Base-by-base conservation (phyloP, 1,140 invertebrate genomes). In the Brachionus koreanus region DNA sequence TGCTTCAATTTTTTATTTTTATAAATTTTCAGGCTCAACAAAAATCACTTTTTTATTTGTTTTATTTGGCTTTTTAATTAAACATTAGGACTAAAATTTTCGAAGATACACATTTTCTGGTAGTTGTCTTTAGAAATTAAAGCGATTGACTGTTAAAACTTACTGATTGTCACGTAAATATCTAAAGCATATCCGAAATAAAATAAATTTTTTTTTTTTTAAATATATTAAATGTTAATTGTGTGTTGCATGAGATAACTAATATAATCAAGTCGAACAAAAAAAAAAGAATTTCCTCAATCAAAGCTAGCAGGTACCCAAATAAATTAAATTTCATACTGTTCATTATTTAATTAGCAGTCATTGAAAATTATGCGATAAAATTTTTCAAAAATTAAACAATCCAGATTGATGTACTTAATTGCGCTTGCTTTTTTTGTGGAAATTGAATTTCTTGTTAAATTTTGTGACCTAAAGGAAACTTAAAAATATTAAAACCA, bases 31-130 rank as follows among this genome's bases (percentile, higher is more conserved):
- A 67, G 7, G 4, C 12, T 67, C 63, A 35, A 67, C 25, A 67
- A 7, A n/a, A 67, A 33, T 46, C 5, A 16, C 1, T 23, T 33
- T 33, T 67, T 16, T 10, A n/a, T 67, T 23, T n/a, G 5, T 67
- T 67, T 23, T 67, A 13, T 67, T 67, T 67, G 25, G n/a, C 25
- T 67, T 67, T 35, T 67, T 67, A 35, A 67, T 35, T 35, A 67
- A 67, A 67, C 63, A 16, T 67, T 67, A 35, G 49, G 5, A 9
- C 49, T 23, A 57, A 57, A 57, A 57, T 57, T 19, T 23, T 16
- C 16, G 19, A 23, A 57, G 19, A 19, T 57, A 57, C 49, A 57
- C 49, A 57, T 57, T 57, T 52, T 23, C 19, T 57, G 49, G n/a
- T 57, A n/a, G 16, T 19, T 57, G 49, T 57, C 19, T 57, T 57